Conservation (phyloP, 2,797 vertebrate genomes). For the Cirrhinus molitorella region DNA sequence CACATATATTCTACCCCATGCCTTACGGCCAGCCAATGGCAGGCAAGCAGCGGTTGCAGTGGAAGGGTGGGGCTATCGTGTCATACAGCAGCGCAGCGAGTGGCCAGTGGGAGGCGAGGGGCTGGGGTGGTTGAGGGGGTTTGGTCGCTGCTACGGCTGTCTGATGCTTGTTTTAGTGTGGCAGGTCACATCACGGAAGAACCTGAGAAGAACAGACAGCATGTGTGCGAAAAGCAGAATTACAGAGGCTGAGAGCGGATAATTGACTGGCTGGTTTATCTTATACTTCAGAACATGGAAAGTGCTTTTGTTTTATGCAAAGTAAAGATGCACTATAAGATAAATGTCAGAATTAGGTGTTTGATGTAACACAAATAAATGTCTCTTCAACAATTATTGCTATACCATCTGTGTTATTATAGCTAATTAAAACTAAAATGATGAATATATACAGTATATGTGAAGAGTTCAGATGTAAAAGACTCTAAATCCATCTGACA, state of each 20-base stretch:
- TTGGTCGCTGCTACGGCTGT: slow-evolving; percentile 29
- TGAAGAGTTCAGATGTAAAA: too few species aligned
- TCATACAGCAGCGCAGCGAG: slow-evolving; percentile 60
- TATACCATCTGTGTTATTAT: background rate
- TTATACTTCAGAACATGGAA: too few species aligned
- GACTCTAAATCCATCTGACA: too few species aligned
- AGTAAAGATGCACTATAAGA: too few species aligned
- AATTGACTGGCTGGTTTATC: background rate
- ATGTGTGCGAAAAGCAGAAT: background rate
- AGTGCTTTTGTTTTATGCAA: background rate
- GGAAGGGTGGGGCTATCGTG: slow-evolving; percentile 72
- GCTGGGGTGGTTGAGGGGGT: background rate
- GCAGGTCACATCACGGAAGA: slow-evolving; percentile 49
- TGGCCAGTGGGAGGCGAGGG: slow-evolving; percentile 54
- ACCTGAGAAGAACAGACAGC: slow-evolving; percentile 18
- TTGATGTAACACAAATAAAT: background rate
- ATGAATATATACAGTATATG: too few species aligned
- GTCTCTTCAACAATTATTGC: background rate
- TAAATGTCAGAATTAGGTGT: background rate
- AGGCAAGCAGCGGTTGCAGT: slow-evolving; percentile 72
- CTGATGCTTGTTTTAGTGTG: slow-evolving; percentile 32
- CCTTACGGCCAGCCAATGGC: slow-evolving; percentile 80
- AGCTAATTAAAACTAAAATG: background rate
- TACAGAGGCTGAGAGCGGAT: background rate
- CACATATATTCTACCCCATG: slow-evolving; percentile 79